These are phyloP conservation scores for Halocynthia aurantium DNA, from an alignment of 23 tunicate species.

Conservation along the genomic window DNA sequence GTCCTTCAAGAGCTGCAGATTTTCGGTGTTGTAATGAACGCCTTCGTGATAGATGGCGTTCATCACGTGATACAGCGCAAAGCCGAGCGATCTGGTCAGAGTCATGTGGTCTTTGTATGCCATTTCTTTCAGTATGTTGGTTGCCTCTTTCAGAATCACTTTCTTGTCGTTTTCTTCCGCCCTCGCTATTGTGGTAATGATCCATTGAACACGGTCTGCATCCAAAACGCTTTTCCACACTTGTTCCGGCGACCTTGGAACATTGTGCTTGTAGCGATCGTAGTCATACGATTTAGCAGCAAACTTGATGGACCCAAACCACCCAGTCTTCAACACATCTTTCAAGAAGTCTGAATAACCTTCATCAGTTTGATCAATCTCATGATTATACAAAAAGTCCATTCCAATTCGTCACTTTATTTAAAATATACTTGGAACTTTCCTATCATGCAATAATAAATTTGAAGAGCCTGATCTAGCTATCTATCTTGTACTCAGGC, in stretches of 20 bases:
- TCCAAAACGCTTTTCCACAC: constrained; percentile 75
- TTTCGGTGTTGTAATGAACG: constrained; percentile 46
- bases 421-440: too few species aligned
- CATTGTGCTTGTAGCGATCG: constrained; percentile 33
- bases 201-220: constrained; percentile 82
- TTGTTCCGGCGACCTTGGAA: constrained; percentile 34
- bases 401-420: too few species aligned
- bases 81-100: constrained; percentile 47
- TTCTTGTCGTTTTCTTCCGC: constrained; percentile 43
- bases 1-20: constrained; percentile 31
- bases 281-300: constrained; percentile 30
- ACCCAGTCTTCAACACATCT: constrained; percentile 27
- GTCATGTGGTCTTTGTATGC: constrained; percentile 85
- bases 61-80: constrained; percentile 30
- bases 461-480: too few species aligned
- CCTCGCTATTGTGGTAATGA: constrained; percentile 39
- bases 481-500: too few species aligned
- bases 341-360: constrained; percentile 59
- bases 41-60: constrained; percentile 67
- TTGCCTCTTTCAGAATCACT: constrained; percentile 41
- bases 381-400: too few species aligned
- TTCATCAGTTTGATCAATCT: constrained; percentile 10
- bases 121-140: constrained; percentile 59
- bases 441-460: too few species aligned
- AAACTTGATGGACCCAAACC: constrained; percentile 37